Conservation (phyloP, 2,888 invertebrate genomes). For the Odontomyia ornata region DNA sequence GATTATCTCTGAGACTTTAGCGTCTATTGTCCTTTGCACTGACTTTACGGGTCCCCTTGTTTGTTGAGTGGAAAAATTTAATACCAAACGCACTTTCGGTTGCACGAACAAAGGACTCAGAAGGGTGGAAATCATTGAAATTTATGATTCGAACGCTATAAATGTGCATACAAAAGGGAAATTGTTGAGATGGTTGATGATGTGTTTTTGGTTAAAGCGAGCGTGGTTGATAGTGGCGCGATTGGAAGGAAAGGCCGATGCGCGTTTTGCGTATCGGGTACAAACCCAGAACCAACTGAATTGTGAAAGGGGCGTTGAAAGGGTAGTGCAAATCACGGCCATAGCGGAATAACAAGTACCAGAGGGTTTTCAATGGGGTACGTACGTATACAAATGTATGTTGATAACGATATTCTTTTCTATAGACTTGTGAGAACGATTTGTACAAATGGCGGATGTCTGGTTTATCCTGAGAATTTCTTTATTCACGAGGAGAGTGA, state of each 20-base stretch:
- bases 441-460: too few relatives aligned
- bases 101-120: constrained; percentile 57
- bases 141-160: constrained; percentile 57
- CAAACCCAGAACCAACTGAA: constrained; percentile 8
- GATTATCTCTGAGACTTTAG: constrained; percentile 3
- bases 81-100: constrained; percentile 41
- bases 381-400: neutral
- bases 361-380: constrained; percentile 1
- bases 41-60: constrained; percentile 22
- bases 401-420: too few relatives aligned
- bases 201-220: constrained; percentile 3
- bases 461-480: too few relatives aligned
- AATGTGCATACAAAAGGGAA: constrained; percentile 40
- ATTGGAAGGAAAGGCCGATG: neutral
- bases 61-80: constrained; percentile 32
- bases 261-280: neutral
- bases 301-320: constrained; percentile 36
- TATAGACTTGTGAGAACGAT: too few relatives aligned
- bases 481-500: too few relatives aligned
- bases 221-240: neutral
- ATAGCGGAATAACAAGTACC: constrained; percentile 3
- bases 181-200: constrained; percentile 7
- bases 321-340: constrained; percentile 36
- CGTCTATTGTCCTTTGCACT: constrained; percentile 15
- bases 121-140: constrained; percentile 64